phyloP scores from a whole-genome alignment of 2,797 vertebrate species.

The Sarcophilus harrisii region DNA sequence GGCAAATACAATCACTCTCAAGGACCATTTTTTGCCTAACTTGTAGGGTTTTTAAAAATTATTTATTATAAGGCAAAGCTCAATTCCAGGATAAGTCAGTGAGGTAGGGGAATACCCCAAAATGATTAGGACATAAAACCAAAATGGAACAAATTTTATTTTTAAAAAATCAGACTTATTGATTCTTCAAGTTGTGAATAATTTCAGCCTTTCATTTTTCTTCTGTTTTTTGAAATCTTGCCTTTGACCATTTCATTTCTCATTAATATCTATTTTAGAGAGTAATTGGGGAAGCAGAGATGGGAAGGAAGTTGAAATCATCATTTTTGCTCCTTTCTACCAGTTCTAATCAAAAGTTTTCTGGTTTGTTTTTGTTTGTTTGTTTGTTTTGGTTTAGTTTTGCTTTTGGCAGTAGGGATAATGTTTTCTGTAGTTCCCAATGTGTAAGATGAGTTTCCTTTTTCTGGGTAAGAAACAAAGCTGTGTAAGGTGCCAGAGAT shows the following conservation, averaged over 20 bases:
- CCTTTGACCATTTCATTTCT: rapidly evolving
- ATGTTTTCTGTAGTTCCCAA: neutral
- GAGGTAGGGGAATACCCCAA: too few species aligned
- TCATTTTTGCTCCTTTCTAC: rapidly evolving
- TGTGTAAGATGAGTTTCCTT: neutral
- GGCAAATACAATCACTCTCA: too few species aligned
- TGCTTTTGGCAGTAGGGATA: neutral
- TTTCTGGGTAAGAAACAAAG: neutral
- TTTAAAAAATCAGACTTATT: too few species aligned
- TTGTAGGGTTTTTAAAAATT: too few species aligned
- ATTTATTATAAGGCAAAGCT: too few species aligned
- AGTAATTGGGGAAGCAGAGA: rapidly evolving
- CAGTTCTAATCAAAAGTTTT: rapidly evolving
- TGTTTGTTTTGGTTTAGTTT: neutral
- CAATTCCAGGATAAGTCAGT: too few species aligned
- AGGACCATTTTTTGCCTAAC: too few species aligned
- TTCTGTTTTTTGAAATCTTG: neutral
- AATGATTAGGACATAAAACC: neutral
- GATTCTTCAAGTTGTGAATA: too few species aligned
- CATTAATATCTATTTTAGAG: rapidly evolving
- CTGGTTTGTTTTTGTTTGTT: neutral
- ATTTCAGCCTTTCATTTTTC: neutral
- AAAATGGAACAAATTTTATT: neutral
- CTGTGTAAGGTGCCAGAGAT: neutral
- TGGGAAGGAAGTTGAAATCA: rapidly evolving